Percentiles rank a stretch among this genome's conserved stretches.
Conservation (phyloP, 2,797 vertebrate genomes). For the Morelia viridis region DNA sequence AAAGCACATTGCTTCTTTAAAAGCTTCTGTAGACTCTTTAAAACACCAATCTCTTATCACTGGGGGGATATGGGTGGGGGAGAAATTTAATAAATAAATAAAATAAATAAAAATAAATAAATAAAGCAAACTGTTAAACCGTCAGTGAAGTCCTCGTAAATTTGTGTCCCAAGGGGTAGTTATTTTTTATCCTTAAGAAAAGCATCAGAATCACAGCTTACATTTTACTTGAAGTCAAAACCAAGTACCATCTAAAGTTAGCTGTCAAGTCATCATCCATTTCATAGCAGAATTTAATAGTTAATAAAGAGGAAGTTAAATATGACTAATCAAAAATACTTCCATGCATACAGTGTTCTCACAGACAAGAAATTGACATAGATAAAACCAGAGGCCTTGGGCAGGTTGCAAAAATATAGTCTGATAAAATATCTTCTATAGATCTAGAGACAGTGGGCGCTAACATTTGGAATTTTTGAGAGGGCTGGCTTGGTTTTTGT, state of each 20-base stretch:
- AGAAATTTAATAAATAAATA: no score
- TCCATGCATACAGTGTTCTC: no score
- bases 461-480: no score
- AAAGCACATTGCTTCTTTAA: no score
- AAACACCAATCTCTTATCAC: background rate
- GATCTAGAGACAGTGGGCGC: no score
- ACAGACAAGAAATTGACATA: background rate
- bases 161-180: background rate
- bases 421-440: no score
- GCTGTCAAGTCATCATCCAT: background rate
- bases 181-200: background rate
- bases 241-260: background rate
- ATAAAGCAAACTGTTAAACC: background rate
- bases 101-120: no score
- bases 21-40: background rate
- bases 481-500: no score
- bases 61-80: background rate
- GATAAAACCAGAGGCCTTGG: background rate
- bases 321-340: background rate
- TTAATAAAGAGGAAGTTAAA: background rate
- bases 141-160: background rate
- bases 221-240: background rate
- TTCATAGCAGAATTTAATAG: background rate
- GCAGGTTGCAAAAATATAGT: no score
- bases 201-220: background rate